Conservation (phyloP, 2,888 invertebrate genomes). For the Doris montereyensis region DNA sequence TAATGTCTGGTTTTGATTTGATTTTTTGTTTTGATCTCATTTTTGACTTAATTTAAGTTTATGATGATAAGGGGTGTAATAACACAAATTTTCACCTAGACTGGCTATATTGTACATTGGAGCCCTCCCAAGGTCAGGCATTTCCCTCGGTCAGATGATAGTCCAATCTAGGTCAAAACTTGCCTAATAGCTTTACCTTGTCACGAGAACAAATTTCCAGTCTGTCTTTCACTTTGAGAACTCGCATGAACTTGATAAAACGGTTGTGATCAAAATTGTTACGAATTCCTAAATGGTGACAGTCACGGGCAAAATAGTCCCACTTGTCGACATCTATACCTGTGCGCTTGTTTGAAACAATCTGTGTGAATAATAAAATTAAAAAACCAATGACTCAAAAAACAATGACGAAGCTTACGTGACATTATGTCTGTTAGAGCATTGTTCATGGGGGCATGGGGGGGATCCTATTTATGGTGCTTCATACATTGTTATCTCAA, state of each 20-base stretch:
- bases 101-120: no score
- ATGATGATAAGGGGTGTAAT: no score
- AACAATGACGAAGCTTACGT: neutral
- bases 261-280: slow-evolving; percentile 74
- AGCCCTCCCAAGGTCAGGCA: no score
- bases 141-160: no score
- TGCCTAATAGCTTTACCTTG: no score
- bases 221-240: slow-evolving; percentile 50
- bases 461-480: neutral
- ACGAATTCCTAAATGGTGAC: slow-evolving; percentile 73
- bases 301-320: slow-evolving; percentile 80
- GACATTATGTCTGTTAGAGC: no score
- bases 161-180: no score
- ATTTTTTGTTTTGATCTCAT: no score
- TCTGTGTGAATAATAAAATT: slow-evolving; percentile 67
- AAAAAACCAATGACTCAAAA: neutral
- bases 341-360: slow-evolving; percentile 77
- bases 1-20: no score
- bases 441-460: neutral
- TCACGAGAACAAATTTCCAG: slow-evolving; percentile 73
- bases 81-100: no score
- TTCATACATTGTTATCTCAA: neutral
- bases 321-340: slow-evolving; percentile 80
- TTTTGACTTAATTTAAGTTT: no score
- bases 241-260: slow-evolving; percentile 72